Percentiles rank a stretch among this genome's conserved stretches.
Conservation (phyloP, 1,140 invertebrate species). For the Aphidius gifuensis region DNA sequence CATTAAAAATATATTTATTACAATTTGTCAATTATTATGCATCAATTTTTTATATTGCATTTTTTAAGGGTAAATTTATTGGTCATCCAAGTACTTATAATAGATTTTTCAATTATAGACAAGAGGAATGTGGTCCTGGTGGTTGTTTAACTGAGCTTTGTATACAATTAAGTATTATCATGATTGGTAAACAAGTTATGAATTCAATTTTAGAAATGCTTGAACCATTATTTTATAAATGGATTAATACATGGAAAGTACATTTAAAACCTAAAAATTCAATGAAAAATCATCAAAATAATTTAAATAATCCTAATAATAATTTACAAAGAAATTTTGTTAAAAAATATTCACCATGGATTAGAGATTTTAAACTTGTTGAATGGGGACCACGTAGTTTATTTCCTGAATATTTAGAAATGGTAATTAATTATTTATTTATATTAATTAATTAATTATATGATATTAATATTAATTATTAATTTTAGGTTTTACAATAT, state of each 20-base stretch:
- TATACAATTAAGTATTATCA: conserved; percentile 91
- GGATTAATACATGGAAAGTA: conserved; percentile 66
- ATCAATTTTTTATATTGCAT: conserved; percentile 98
- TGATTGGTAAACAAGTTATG: conserved; percentile 94
- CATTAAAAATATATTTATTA: conserved; percentile 94
- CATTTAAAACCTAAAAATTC: conserved; percentile 49
- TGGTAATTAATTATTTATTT: conserved; percentile 64
- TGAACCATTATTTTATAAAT: conserved; percentile 71
- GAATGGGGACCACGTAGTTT: conserved; percentile 87
- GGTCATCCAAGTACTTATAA: conserved; percentile 80
- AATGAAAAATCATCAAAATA: conserved; percentile 29
- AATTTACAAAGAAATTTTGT: conserved; percentile 38
- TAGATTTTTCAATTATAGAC: conserved; percentile 70
- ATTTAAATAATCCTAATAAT: conserved; percentile 17
- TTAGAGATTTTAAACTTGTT: conserved; percentile 86
- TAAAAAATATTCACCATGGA: conserved; percentile 69
- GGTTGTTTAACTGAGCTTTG: conserved; percentile 90
- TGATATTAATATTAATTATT: conserved; percentile 9
- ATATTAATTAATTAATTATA: conserved; percentile 8
- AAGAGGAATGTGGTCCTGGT: conserved; percentile 85
- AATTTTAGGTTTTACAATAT: conserved; percentile 75
- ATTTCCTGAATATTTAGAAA: conserved; percentile 96
- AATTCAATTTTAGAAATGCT: conserved; percentile 84
- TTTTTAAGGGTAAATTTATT: conserved; percentile 93
- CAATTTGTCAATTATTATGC: conserved; percentile 99